phyloP scores from a whole-genome alignment of 2,797 vertebrate genomes.

The Onychomys torridus region DNA sequence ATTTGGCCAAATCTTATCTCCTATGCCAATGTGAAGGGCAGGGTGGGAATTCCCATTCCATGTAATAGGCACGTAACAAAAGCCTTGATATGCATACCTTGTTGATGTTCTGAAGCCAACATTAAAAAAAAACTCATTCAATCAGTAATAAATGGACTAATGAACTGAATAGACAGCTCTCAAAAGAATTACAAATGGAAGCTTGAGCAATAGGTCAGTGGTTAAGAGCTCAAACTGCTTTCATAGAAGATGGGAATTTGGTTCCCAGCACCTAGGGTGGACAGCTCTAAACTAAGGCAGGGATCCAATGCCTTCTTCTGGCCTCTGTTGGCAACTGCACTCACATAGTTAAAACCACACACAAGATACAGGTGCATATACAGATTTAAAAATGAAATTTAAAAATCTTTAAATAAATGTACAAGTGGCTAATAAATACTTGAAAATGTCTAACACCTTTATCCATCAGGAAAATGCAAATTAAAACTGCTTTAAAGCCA shows the following conservation, averaged over 20 bases:
- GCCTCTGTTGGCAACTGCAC: not conserved
- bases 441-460: not conserved
- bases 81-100: not conserved
- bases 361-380: not conserved
- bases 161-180: not conserved
- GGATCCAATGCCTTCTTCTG: not conserved
- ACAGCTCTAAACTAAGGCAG: not conserved
- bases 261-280: not conserved
- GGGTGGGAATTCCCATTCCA: not conserved
- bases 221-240: not conserved
- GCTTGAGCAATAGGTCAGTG: not conserved
- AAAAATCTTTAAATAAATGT: not conserved
- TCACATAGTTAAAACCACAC: not conserved
- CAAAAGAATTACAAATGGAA: not conserved
- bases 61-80: not conserved
- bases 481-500: not conserved
- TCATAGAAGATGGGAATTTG: not conserved
- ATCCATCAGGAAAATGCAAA: not conserved
- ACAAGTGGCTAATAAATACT: not conserved
- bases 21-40: not conserved
- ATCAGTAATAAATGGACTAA: not conserved
- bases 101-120: constrained; percentile 4
- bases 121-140: too few relatives aligned
- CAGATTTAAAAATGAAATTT: not conserved
- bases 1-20: not conserved